Conservation (phyloP, 2,888 invertebrate genomes). For the Poecilobothrus nobilitatus region DNA sequence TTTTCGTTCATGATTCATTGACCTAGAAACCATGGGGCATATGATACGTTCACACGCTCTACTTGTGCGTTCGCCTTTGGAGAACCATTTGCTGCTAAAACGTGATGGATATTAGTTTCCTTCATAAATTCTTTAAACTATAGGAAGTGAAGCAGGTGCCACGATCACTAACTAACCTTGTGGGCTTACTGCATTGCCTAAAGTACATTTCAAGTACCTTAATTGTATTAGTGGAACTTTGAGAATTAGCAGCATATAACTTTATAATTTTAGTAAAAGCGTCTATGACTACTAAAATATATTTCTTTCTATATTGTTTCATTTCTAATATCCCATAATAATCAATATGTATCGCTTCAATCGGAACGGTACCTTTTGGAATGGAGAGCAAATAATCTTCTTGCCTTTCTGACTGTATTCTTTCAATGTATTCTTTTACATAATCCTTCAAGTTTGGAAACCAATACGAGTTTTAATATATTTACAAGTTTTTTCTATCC, state of each 20-base stretch:
- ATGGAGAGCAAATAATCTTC: not conserved
- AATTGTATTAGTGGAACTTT: not conserved
- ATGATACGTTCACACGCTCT: not conserved
- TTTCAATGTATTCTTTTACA: constrained; percentile 9
- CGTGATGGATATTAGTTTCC: constrained; percentile 5
- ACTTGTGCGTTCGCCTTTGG: constrained; percentile 7
- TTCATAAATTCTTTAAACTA: not conserved
- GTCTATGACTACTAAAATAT: constrained; percentile 9
- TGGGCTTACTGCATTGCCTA: not conserved
- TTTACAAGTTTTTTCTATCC: constrained; percentile 17
- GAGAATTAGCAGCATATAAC: constrained; percentile 9
- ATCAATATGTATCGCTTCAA: constrained; percentile 8
- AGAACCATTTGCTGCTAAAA: not conserved
- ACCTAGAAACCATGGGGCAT: constrained; percentile 2
- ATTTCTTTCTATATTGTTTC: not conserved
- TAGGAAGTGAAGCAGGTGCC: not conserved
- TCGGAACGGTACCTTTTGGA: constrained; percentile 9
- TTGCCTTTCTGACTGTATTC: not conserved
- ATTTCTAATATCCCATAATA: not conserved
- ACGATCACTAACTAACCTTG: not conserved
- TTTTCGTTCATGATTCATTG: too few relatives aligned
- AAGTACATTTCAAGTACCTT: constrained; percentile 4
- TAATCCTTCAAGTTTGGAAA: constrained; percentile 8
- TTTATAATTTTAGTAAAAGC: constrained; percentile 12
- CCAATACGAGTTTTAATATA: constrained; percentile 17